A percentile compares a stretch with the other conserved stretches of the same genome.
Conservation (phyloP, 1,140 invertebrate species). For the Ladona fulva region DNA sequence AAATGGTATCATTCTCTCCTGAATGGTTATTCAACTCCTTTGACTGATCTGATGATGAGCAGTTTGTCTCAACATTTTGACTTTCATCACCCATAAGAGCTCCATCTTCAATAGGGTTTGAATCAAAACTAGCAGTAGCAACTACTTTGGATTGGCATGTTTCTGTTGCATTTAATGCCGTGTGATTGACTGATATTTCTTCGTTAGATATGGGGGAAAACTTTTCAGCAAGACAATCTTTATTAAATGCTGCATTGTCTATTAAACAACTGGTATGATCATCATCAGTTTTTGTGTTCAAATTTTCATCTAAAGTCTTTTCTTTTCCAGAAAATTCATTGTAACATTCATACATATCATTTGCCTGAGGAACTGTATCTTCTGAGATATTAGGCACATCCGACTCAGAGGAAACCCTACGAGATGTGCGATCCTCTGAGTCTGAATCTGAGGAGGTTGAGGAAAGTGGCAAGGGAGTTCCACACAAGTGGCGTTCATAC, state of each 20-base stretch:
- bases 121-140: neutral
- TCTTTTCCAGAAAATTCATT: neutral
- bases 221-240: neutral
- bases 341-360: neutral
- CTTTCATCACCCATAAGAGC: neutral
- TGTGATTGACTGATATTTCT: neutral
- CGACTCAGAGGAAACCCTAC: neutral
- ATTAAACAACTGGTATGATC: neutral
- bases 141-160: neutral
- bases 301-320: neutral
- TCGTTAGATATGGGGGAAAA: neutral
- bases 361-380: neutral
- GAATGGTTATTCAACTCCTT: neutral
- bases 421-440: neutral
- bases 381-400: neutral
- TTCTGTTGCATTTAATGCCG: neutral
- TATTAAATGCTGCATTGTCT: neutral
- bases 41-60: neutral
- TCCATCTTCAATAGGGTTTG: neutral
- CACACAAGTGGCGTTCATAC: constrained; percentile 64
- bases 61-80: neutral
- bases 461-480: neutral
- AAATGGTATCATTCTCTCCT: neutral
- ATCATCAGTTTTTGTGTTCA: neutral
- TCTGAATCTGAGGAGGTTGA: neutral